A percentile compares a stretch with the other conserved stretches of the same genome.
Conservation (phyloP, 2,797 vertebrate genomes). For the Hoplostethus atlanticus region DNA sequence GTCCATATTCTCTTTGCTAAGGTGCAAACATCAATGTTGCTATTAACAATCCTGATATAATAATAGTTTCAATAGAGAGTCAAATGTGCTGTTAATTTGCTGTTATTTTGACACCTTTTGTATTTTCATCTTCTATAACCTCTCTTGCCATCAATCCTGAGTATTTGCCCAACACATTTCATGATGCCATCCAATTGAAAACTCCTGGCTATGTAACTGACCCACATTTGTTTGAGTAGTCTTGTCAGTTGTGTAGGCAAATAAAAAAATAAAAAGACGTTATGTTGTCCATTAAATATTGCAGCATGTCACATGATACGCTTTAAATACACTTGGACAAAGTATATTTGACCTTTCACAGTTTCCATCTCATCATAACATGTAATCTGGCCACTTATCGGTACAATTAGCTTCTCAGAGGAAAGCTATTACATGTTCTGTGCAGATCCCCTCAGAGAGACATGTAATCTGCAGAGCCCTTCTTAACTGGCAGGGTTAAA, state of each 20-base stretch:
- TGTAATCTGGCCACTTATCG: conserved; percentile 52
- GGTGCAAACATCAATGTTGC: no score
- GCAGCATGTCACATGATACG: neutral
- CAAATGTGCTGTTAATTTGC: no score
- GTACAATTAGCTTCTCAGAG: conserved; percentile 64
- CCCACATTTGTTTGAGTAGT: neutral
- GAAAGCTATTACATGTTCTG: conserved; percentile 49
- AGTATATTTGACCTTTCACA: conserved; percentile 38
- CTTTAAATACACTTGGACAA: neutral
- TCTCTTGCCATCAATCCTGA: no score
- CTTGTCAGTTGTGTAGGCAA: neutral
- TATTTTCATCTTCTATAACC: no score
- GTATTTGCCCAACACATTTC: no score
- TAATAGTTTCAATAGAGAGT: no score
- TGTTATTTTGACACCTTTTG: no score
- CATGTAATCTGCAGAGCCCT: conserved; percentile 25
- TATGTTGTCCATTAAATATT: neutral
- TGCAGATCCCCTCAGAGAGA: conserved; percentile 30
- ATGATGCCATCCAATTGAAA: no score
- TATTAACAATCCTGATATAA: no score
- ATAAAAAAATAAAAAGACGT: conserved; percentile 5
- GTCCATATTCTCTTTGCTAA: no score
- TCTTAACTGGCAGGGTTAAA: conserved; percentile 59
- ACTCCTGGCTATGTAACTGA: no score
- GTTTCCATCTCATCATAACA: conserved; percentile 46